Evolutionary conservation across 2,113 vertebrate genomes (phyloP), one percentile per base, ranked within the genome.

Genomic region (Stegastes partitus): DNA sequence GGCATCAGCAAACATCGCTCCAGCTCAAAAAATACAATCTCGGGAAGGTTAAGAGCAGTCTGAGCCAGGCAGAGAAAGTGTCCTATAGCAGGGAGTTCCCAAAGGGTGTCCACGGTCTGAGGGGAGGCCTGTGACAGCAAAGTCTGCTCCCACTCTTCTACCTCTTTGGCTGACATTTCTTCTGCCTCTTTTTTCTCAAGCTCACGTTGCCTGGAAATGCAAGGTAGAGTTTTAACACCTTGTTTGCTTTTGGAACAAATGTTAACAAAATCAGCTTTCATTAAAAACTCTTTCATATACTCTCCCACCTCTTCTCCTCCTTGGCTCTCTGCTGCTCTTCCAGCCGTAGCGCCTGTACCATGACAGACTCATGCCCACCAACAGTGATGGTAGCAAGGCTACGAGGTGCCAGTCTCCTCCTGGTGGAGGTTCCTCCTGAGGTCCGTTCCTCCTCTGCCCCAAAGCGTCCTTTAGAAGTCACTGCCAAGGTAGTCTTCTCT

Each of bases 11-110:
- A 95, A 90, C 98, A 98, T 59, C 97, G 97, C 89, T 99, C 98
- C 81, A 99, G 92, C 87, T 99, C 98, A 68, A 96, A 99, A 93
- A 98, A 99, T 37, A 99, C 94, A 74, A 99, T 97, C 94, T 99
- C 98, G 18, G 98, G 98, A 74, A 99, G 96, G 90, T 97, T 97
- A 69, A 99, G 95, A 72, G 96, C 96, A 68, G 96, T 95, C 83
- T 99, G 98, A 54, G 98, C 97, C 89, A 99, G 96, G 91, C 98
- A 99, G 81, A 99, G 96, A 75, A 99, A 99, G 93, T 99, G 98
- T 16, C 98, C 98, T 58, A 99, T 96, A 68, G 98, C 97, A 82
- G 98, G 98, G 68, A 99, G 96, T 91, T 99, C 98, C 98, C 98
- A 99, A 92, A 98, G 94, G 49, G 94, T 96, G 79, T 95, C 94